Conservation (phyloP, 2,888 invertebrate genomes). For the Myathropa florea region DNA sequence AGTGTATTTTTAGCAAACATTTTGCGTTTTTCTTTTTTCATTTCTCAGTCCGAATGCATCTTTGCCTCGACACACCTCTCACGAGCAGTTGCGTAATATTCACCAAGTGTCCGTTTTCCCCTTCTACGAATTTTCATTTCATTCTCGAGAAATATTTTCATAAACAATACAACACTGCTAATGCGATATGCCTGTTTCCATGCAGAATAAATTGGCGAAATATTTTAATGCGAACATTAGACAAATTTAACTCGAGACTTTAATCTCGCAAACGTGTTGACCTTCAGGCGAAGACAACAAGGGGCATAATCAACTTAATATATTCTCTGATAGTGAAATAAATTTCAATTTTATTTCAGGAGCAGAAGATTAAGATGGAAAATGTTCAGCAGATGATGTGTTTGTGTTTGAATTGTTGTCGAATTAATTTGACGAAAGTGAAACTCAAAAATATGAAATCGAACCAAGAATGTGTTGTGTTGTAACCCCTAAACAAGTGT, state of each 20-base stretch:
- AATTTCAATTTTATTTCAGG: background rate
- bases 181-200: background rate
- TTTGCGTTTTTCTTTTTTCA: background rate
- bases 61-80: background rate
- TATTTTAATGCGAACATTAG: background rate
- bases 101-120: background rate
- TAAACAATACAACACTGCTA: background rate
- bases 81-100: background rate
- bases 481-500: background rate
- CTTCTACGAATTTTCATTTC: background rate
- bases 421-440: background rate
- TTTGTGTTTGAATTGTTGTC: background rate
- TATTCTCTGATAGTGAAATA: conserved; percentile 15
- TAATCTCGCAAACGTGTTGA: background rate
- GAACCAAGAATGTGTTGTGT: background rate
- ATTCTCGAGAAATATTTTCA: background rate
- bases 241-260: background rate
- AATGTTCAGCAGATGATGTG: background rate
- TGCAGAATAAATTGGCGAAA: conserved; percentile 2
- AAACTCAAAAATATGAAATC: background rate
- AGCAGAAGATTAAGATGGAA: background rate
- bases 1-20: conserved; percentile 6
- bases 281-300: conserved; percentile 16
- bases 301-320: conserved; percentile 6
- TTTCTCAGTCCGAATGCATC: background rate